phyloP scores from a whole-genome alignment of 64 coral and sea anemone genomes.

The Exaiptasia diaphana region DNA sequence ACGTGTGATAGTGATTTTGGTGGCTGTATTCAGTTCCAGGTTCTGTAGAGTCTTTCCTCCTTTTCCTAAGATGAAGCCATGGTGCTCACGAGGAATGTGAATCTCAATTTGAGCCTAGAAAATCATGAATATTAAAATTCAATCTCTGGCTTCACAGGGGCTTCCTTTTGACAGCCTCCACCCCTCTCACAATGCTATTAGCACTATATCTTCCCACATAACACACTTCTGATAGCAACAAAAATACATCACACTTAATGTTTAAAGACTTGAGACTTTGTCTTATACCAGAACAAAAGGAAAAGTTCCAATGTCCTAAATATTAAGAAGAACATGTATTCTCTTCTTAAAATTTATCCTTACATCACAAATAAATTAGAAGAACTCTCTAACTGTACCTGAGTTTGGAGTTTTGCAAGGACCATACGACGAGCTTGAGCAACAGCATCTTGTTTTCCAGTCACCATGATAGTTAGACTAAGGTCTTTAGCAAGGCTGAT shows the following conservation, averaged over 20 bases:
- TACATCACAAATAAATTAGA: background rate
- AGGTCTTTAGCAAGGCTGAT: constrained; percentile 91
- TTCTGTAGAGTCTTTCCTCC: constrained; percentile 89
- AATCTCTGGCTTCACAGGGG: background rate
- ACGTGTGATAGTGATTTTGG: constrained; percentile 90
- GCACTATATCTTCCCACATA: too few species aligned
- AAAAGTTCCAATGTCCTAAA: too few species aligned
- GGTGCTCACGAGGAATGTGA: constrained; percentile 79
- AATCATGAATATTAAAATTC: constrained; percentile 10
- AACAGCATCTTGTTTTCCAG: constrained; percentile 82
- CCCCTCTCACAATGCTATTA: too few species aligned
- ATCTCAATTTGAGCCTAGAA: constrained; percentile 81
- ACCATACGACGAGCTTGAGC: constrained; percentile 85
- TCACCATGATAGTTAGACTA: constrained; percentile 92
- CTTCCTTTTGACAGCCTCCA: background rate
- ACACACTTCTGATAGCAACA: too few species aligned
- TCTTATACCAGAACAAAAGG: too few species aligned
- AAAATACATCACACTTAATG: too few species aligned
- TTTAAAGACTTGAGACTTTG: too few species aligned
- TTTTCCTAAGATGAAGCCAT: constrained; percentile 96
- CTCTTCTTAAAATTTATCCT: too few species aligned
- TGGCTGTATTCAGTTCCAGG: constrained; percentile 81
- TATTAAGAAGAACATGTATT: too few species aligned
- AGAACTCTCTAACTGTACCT: constrained; percentile 24
- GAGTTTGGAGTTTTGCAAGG: constrained; percentile 86